Evolutionary conservation across 2,113 vertebrate species (phyloP).

Genomic region (Geococcyx californianus): DNA sequence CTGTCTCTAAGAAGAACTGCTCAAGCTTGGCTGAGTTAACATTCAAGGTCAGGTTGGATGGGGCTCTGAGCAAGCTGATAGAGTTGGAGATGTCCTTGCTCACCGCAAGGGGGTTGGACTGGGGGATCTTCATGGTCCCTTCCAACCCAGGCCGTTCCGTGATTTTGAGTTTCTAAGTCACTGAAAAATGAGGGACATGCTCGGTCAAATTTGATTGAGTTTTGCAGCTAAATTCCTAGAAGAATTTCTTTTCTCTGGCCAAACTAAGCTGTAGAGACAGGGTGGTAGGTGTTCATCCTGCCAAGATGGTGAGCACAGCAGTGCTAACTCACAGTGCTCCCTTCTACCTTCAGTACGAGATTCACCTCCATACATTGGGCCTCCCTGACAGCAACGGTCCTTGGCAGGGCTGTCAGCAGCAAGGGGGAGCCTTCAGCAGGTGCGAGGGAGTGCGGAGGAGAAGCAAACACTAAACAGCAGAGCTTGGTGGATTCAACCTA

Average conservation of each 20-base stretch:
- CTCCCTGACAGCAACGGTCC: not conserved
- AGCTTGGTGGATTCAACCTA: not conserved
- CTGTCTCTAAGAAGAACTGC: not conserved
- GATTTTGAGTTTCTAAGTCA: not conserved
- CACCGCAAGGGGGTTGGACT: too few relatives aligned
- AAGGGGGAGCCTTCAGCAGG: not conserved
- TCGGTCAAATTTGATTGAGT: not conserved
- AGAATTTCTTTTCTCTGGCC: not conserved
- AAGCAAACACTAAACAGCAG: not conserved
- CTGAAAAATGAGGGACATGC: not conserved
- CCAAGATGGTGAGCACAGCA: not conserved
- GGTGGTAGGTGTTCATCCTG: not conserved
- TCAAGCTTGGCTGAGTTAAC: not conserved
- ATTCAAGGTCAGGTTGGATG: too few relatives aligned
- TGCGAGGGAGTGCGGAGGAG: not conserved
- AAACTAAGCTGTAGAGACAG: not conserved
- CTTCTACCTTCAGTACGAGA: not conserved
- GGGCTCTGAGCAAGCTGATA: too few relatives aligned
- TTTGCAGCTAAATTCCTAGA: not conserved
- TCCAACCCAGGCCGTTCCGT: too few relatives aligned
- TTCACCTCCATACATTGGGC: not conserved
- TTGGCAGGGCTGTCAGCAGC: fast-evolving
- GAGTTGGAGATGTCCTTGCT: too few relatives aligned
- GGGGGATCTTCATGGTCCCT: too few relatives aligned
- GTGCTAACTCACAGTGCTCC: too few relatives aligned